phyloP scores from a whole-genome alignment of 2,797 vertebrate species.

The Epinephelus awoara region DNA sequence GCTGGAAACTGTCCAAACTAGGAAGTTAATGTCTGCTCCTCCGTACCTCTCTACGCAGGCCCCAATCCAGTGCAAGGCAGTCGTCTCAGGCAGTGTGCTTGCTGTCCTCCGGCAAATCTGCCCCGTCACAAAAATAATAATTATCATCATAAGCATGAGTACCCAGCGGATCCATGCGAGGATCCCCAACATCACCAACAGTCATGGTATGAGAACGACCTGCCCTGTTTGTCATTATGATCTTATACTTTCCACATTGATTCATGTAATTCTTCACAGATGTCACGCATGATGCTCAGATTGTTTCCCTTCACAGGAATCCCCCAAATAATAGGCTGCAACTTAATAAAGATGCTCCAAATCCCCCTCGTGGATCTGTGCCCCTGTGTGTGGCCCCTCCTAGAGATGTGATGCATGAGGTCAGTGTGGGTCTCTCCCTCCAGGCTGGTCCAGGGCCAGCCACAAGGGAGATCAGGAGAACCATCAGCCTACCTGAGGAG shows the following conservation, averaged over 20 bases:
- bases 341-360: not conserved
- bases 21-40: slow-evolving; percentile 1
- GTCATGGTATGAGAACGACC: slow-evolving; percentile 29
- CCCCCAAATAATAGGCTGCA: not conserved
- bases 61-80: not conserved
- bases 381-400: slow-evolving; percentile 8
- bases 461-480: slow-evolving; percentile 86
- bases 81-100: not conserved
- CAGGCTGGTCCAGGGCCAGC: slow-evolving; percentile 51
- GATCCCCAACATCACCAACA: slow-evolving; percentile 19
- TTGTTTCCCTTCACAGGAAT: slow-evolving; percentile 34
- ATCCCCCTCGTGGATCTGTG: not conserved
- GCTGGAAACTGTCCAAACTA: not conserved
- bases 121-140: not conserved
- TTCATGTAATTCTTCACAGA: not conserved
- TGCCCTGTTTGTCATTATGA: not conserved
- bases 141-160: not conserved
- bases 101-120: slow-evolving; percentile 33
- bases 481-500: slow-evolving; percentile 92
- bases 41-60: slow-evolving; percentile 49
- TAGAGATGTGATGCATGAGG: slow-evolving; percentile 72
- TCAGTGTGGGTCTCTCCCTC: slow-evolving; percentile 47
- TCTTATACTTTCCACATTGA: not conserved
- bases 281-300: not conserved
- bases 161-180: slow-evolving; percentile 4